phyloP scores from a whole-genome alignment of 2,888 invertebrate genomes.

The Eupithecia abbreviata region DNA sequence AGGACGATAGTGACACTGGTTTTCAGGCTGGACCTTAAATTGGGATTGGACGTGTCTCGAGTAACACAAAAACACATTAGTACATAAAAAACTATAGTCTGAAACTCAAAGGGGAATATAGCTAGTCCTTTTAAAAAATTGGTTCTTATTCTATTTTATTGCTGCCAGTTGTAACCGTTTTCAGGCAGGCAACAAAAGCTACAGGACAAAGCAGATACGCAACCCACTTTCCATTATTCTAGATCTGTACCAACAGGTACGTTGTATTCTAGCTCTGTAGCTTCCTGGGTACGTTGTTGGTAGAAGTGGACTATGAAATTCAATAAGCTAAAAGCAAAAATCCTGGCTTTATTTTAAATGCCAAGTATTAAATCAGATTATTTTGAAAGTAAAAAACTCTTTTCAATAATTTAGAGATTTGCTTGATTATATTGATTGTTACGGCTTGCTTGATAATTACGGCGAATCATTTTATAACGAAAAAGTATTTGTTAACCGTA shows the following conservation, averaged over 20 bases:
- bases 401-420: too few relatives aligned
- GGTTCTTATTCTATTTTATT: background rate
- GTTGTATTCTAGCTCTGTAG: background rate
- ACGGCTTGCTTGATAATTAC: too few relatives aligned
- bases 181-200: conserved; percentile 8
- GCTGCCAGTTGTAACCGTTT: background rate
- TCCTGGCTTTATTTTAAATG: background rate
- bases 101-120: too few relatives aligned
- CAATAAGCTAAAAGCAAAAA: background rate
- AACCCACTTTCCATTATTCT: conserved; percentile 10
- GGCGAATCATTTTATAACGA: too few relatives aligned
- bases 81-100: too few relatives aligned
- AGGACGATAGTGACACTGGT: too few relatives aligned
- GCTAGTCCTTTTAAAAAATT: background rate
- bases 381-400: background rate
- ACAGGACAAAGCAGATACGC: conserved; percentile 2
- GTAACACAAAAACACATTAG: too few relatives aligned
- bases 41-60: too few relatives aligned
- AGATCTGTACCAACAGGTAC: background rate
- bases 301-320: background rate
- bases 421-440: too few relatives aligned
- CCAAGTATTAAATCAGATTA: background rate
- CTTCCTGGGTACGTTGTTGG: background rate
- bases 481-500: too few relatives aligned
- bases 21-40: too few relatives aligned